Evolutionary conservation across 2,113 vertebrate species (phyloP).

Genomic region (Agapornis roseicollis): DNA sequence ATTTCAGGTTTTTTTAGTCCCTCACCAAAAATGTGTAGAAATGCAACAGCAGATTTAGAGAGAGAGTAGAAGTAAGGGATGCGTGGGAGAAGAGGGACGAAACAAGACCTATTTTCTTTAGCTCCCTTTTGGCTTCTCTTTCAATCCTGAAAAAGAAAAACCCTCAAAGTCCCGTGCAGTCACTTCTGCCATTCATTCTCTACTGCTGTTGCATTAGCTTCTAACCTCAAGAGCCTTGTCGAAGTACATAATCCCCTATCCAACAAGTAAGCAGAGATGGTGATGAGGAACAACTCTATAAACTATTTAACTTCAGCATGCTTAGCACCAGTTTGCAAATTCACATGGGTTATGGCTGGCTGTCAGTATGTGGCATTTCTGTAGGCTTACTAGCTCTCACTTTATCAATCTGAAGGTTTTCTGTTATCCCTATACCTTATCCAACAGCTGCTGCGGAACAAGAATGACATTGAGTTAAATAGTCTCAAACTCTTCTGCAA

Average conservation of each 20-base stretch:
- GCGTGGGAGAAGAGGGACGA: not conserved
- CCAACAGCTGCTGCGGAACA: not conserved
- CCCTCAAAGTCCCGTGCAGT: not conserved
- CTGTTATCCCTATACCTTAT: not conserved
- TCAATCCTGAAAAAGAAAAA: not conserved
- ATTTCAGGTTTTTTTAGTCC: not conserved
- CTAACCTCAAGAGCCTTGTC: not conserved
- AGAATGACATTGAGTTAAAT: not conserved
- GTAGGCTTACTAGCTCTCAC: not conserved
- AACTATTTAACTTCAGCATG: not conserved
- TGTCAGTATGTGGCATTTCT: not conserved
- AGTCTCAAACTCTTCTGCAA: not conserved
- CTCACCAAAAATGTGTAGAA: not conserved
- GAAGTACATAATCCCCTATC: not conserved
- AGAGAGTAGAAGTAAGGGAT: not conserved
- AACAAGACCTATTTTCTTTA: not conserved
- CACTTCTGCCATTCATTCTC: not conserved
- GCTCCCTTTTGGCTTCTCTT: not conserved
- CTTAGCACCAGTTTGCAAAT: not conserved
- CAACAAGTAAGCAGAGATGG: not conserved
- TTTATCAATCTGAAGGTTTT: not conserved
- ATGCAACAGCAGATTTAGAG: not conserved
- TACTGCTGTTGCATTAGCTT: not conserved
- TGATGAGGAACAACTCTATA: not conserved
- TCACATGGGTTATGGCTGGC: not conserved